Percentiles rank a stretch among this genome's conserved stretches.
These are phyloP conservation scores for Todiramphus chloris DNA, from an alignment of 2,113 vertebrate genomes.

Conservation along the genomic window DNA sequence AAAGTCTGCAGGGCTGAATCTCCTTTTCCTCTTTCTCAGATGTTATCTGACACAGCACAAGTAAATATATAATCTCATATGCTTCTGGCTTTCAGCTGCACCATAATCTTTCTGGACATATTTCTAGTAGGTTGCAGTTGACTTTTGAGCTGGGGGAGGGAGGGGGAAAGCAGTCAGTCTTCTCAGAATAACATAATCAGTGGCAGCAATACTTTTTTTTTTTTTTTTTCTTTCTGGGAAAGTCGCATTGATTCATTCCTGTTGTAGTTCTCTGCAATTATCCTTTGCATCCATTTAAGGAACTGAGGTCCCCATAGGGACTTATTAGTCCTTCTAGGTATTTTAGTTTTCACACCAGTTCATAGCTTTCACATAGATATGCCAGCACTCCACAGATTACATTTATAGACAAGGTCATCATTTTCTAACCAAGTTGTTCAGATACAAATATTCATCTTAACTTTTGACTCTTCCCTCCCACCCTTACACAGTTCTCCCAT, in stretches of 20 bases:
- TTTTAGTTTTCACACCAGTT: slow-evolving; percentile 69
- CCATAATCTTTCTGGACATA: slow-evolving; percentile 14
- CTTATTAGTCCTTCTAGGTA: slow-evolving; percentile 59
- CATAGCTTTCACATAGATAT: slow-evolving; percentile 52
- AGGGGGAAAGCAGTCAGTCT: neutral
- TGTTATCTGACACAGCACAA: slow-evolving; percentile 37
- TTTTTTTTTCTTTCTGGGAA: neutral
- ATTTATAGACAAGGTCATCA: slow-evolving; percentile 33
- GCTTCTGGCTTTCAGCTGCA: slow-evolving; percentile 36
- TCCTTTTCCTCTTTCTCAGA: neutral
- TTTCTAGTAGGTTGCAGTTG: slow-evolving; percentile 32
- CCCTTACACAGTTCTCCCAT: neutral
- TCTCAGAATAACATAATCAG: slow-evolving; percentile 13
- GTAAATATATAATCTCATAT: slow-evolving; percentile 44
- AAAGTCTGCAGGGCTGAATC: slow-evolving; percentile 24
- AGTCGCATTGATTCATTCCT: slow-evolving; percentile 53
- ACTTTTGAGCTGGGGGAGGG: slow-evolving; percentile 30
- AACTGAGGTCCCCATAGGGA: slow-evolving; percentile 51
- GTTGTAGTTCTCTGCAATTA: slow-evolving; percentile 66
- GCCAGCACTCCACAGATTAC: slow-evolving; percentile 48
- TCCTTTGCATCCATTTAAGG: slow-evolving; percentile 69
- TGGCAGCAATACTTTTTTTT: slow-evolving; percentile 7
- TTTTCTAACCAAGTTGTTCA: slow-evolving; percentile 47
- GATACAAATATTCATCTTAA: slow-evolving; percentile 14
- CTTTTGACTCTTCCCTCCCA: slow-evolving; percentile 19